Evolutionary conservation across 2,888 invertebrate genomes (phyloP).

Genomic region (Amphimallon solstitiale): DNA sequence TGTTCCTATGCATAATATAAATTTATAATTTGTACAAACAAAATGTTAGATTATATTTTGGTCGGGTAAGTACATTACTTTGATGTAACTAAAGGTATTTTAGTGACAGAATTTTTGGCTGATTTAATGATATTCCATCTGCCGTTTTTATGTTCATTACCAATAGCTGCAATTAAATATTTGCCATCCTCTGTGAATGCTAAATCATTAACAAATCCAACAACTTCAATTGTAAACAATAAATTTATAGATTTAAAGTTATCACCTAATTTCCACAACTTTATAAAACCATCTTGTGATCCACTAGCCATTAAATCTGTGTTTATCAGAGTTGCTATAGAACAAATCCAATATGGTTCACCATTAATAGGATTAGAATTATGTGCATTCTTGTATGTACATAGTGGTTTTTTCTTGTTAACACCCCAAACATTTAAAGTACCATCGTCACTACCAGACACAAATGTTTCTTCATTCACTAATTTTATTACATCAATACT

Average conservation of each 20-base stretch:
- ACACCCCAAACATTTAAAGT: conserved; percentile 84
- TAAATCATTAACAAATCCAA: conserved; percentile 89
- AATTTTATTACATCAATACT: conserved; percentile 90
- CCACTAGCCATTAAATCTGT: conserved; percentile 84
- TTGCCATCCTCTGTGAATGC: conserved; percentile 84
- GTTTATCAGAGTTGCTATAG: conserved; percentile 82
- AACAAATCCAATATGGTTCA: conserved; percentile 87
- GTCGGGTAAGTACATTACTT: too few relatives aligned
- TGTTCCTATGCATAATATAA: too few relatives aligned
- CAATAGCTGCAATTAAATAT: conserved; percentile 83
- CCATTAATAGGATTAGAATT: conserved; percentile 70
- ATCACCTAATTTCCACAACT: conserved; percentile 84
- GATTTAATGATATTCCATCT: conserved; percentile 86
- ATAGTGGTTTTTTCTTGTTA: conserved; percentile 87
- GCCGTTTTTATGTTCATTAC: conserved; percentile 93
- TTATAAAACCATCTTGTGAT: conserved; percentile 48
- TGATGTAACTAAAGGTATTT: conserved; percentile 68
- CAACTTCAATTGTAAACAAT: conserved; percentile 74
- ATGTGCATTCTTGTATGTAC: conserved; percentile 77
- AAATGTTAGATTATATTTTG: too few relatives aligned
- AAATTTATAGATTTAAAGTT: conserved; percentile 74
- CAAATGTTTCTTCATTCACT: conserved; percentile 93
- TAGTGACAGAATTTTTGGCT: conserved; percentile 81
- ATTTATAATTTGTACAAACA: too few relatives aligned
- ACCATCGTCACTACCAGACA: conserved; percentile 94